These are phyloP conservation scores for Drosophila nigrodunni DNA, from an alignment of 1,140 invertebrate genomes.

Conservation along the genomic window DNA sequence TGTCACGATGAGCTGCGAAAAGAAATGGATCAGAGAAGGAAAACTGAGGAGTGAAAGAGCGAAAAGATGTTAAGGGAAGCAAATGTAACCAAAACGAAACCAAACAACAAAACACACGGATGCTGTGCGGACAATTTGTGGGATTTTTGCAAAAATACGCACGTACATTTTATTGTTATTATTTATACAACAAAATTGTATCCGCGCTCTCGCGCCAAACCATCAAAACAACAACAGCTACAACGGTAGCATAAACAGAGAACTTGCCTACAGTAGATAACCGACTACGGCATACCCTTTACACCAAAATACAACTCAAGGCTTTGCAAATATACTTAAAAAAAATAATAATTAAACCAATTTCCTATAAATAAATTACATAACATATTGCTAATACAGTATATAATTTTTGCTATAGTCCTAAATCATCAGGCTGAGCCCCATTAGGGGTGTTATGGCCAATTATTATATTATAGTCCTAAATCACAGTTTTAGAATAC, in stretches of 20 bases:
- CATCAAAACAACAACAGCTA: neutral
- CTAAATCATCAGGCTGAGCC: no score
- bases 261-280: no score
- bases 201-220: slow-evolving; percentile 16
- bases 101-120: slow-evolving; percentile 39
- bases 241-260: neutral
- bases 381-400: no score
- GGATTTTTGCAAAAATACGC: slow-evolving; percentile 52
- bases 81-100: slow-evolving; percentile 21
- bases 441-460: no score
- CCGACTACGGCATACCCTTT: no score
- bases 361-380: no score
- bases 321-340: no score
- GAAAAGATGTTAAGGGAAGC: neutral
- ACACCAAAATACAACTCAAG: no score
- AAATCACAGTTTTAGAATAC: no score
- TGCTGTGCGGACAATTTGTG: slow-evolving; percentile 67
- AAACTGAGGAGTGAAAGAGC: neutral
- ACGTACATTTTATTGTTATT: slow-evolving; percentile 69
- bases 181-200: slow-evolving; percentile 55
- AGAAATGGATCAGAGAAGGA: neutral
- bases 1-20: slow-evolving; percentile 20
- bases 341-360: no score
- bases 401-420: no score
- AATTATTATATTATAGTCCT: no score